Evolutionary conservation across 2,113 vertebrate genomes (phyloP).

Genomic region (Hydropotes inermis): DNA sequence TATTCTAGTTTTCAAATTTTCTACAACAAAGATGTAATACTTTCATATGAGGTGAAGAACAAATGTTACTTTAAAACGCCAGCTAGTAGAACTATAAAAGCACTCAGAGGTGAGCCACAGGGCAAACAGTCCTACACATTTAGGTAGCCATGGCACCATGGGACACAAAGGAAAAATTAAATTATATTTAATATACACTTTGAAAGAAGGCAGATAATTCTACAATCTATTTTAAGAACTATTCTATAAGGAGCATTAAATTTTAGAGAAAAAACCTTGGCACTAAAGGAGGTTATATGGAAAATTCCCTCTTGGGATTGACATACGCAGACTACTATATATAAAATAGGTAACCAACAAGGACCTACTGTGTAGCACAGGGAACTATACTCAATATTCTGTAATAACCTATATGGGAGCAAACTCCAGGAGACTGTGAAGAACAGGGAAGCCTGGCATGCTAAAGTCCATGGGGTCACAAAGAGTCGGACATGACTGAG

Average conservation of each 20-base stretch:
- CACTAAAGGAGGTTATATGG: neutral
- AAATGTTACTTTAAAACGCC: neutral
- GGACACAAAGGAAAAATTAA: neutral
- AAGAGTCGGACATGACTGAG: neutral
- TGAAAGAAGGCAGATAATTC: neutral
- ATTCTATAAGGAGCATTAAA: neutral
- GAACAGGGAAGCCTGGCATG: neutral
- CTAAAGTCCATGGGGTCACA: neutral
- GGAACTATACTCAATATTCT: neutral
- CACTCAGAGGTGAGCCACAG: neutral
- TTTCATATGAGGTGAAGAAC: neutral
- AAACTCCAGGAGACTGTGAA: neutral
- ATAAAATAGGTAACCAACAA: neutral
- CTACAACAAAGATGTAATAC: neutral
- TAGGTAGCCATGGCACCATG: neutral
- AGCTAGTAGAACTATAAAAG: neutral
- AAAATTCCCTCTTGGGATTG: neutral
- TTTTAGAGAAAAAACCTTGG: neutral
- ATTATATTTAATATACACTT: neutral
- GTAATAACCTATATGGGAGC: neutral
- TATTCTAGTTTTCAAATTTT: constrained; percentile 10
- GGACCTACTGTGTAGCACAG: neutral
- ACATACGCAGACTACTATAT: neutral
- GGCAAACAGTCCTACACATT: neutral
- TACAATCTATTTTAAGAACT: neutral